Percentiles rank a stretch among this genome's conserved stretches.
Conservation (phyloP, 2,888 invertebrate species). For the Quadroppia sp. region DNA sequence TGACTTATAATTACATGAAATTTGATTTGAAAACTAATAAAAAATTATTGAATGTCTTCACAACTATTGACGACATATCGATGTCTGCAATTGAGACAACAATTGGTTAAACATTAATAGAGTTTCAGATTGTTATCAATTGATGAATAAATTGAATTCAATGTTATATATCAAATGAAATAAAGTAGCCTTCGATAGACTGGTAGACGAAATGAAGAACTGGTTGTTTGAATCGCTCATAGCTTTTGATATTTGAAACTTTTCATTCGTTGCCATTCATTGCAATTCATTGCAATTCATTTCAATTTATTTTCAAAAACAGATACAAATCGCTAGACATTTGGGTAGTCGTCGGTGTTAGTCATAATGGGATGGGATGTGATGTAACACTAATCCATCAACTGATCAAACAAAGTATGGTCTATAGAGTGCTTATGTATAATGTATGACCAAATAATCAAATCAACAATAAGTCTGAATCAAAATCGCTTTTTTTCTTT, state of each 20-base stretch:
- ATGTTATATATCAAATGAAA: neutral
- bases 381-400: constrained; percentile 29
- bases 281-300: constrained; percentile 9
- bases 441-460: constrained; percentile 3
- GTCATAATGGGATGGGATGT: neutral
- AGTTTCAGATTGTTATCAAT: neutral
- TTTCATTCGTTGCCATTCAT: constrained; percentile 6
- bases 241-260: constrained; percentile 32
- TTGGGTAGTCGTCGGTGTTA: neutral
- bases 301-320: neutral
- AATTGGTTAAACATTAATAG: neutral
- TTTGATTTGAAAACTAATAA: neutral
- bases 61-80: constrained; percentile 1
- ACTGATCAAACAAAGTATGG: constrained; percentile 28
- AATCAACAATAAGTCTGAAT: neutral
- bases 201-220: neutral
- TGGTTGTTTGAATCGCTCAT: neutral
- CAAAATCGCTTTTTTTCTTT: neutral
- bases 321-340: constrained; percentile 22
- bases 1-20: neutral
- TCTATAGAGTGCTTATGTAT: neutral
- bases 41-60: neutral
- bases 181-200: neutral
- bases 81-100: constrained; percentile 3
- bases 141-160: neutral